Conservation (phyloP, 1,140 invertebrate species). For the Hestina assimilis region DNA sequence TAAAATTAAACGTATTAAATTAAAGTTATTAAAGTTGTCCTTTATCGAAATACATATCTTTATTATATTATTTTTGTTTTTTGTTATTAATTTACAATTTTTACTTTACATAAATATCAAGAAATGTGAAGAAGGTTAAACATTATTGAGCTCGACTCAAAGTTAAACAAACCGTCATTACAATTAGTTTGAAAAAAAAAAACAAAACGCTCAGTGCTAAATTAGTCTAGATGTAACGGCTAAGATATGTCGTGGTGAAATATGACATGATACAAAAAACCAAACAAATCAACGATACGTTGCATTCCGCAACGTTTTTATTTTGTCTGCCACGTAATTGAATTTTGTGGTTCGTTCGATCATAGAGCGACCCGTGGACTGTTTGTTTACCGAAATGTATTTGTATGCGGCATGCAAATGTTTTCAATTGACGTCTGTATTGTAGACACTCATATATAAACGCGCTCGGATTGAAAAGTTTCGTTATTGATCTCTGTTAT, state of each 20-base stretch:
- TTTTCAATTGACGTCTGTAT: conserved; percentile 15
- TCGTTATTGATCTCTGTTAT: no score
- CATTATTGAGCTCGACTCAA: no score
- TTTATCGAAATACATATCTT: no score
- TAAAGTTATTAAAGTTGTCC: not conserved
- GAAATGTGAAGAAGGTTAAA: no score
- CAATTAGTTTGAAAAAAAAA: no score
- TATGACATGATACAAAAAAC: conserved; percentile 28
- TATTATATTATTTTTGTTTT: no score
- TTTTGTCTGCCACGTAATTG: conserved; percentile 72
- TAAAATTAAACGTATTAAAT: not conserved
- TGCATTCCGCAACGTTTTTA: conserved; percentile 58
- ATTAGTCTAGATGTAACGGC: not conserved
- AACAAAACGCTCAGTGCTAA: no score
- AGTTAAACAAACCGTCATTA: no score
- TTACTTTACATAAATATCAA: no score
- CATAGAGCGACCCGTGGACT: conserved; percentile 32
- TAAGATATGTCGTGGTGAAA: conserved; percentile 1
- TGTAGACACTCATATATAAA: conserved; percentile 1
- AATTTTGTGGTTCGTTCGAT: conserved; percentile 68
- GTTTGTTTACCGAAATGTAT: conserved; percentile 34
- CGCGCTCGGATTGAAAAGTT: not conserved
- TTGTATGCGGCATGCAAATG: conserved; percentile 25
- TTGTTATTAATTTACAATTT: no score
- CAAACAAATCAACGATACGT: conserved; percentile 60